Percentiles rank a stretch among this genome's conserved stretches.
phyloP scores from a whole-genome alignment of 2,888 invertebrate species.

The Temnothorax rugatulus region DNA sequence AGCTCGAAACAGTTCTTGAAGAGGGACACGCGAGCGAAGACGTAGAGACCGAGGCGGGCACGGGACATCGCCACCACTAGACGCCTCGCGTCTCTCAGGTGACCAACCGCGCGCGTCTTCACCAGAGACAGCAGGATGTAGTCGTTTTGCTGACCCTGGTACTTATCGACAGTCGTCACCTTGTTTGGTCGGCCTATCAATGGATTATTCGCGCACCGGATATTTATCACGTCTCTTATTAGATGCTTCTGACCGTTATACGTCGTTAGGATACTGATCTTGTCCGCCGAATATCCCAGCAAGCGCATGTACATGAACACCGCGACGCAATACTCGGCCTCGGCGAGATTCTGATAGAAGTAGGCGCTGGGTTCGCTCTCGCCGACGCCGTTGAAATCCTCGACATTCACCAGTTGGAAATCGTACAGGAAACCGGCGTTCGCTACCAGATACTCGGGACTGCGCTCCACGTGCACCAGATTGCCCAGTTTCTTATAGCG shows the following conservation, averaged over 20 bases:
- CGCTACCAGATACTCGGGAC: slow-evolving; percentile 94
- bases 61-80: slow-evolving; percentile 99
- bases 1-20: slow-evolving; percentile 99
- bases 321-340: slow-evolving; percentile 98
- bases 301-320: slow-evolving; percentile 99
- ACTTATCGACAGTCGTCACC: slow-evolving; percentile 99
- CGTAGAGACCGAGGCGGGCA: slow-evolving; percentile 97
- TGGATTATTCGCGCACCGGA: slow-evolving; percentile 97
- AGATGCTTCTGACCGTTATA: slow-evolving; percentile 99
- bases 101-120: slow-evolving; percentile 98
- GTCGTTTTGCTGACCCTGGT: slow-evolving; percentile 99
- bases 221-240: slow-evolving; percentile 97
- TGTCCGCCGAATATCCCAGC: slow-evolving; percentile 98
- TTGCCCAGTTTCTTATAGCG: slow-evolving; percentile 98
- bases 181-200: slow-evolving; percentile 97
- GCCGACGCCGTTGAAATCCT: slow-evolving; percentile 98
- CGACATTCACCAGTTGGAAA: slow-evolving; percentile 98
- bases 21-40: slow-evolving; percentile 96
- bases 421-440: slow-evolving; percentile 97
- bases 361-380: slow-evolving; percentile 99
- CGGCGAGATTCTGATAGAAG: slow-evolving; percentile 98
- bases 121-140: slow-evolving; percentile 98
- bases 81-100: slow-evolving; percentile 97
- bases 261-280: slow-evolving; percentile 98
- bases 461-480: slow-evolving; percentile 94